A percentile compares a stretch with the other conserved stretches of the same genome.
Conservation (phyloP, 2,888 invertebrate genomes). For the Apantesis nais region DNA sequence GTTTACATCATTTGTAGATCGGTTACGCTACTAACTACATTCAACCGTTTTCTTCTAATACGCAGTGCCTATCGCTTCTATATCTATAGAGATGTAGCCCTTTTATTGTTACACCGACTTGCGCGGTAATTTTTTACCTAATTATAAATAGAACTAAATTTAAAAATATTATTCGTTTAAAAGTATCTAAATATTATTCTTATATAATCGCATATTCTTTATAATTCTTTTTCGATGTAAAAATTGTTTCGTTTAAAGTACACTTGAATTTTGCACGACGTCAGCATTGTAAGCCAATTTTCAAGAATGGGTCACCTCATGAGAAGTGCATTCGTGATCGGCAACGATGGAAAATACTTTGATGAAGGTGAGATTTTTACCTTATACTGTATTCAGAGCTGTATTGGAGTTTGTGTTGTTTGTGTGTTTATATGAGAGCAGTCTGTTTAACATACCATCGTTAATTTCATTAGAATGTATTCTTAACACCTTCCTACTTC, state of each 20-base stretch:
- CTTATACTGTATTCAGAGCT: constrained; percentile 3
- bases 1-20: constrained; percentile 73
- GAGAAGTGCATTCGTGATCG: constrained; percentile 74
- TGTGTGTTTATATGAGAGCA: not conserved
- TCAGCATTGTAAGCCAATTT: constrained; percentile 71
- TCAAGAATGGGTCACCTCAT: constrained; percentile 75
- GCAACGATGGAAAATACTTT: constrained; percentile 67
- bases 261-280: constrained; percentile 70
- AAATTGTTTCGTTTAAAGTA: constrained; percentile 54
- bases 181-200: constrained; percentile 42
- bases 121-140: constrained; percentile 69
- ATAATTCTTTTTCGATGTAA: constrained; percentile 54
- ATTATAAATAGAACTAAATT: constrained; percentile 42
- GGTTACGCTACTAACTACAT: constrained; percentile 72
- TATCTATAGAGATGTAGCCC: constrained; percentile 80
- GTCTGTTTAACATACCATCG: constrained; percentile 2
- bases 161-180: constrained; percentile 43
- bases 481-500: not conserved
- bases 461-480: constrained; percentile 7
- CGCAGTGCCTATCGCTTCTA: constrained; percentile 55
- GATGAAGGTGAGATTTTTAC: constrained; percentile 61
- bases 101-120: constrained; percentile 71
- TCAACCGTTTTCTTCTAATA: constrained; percentile 64
- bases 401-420: not conserved
- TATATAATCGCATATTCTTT: constrained; percentile 45